Percentiles rank a stretch among this genome's conserved stretches.
Conservation (phyloP, 1,140 invertebrate species). For the Achroia grisella region DNA sequence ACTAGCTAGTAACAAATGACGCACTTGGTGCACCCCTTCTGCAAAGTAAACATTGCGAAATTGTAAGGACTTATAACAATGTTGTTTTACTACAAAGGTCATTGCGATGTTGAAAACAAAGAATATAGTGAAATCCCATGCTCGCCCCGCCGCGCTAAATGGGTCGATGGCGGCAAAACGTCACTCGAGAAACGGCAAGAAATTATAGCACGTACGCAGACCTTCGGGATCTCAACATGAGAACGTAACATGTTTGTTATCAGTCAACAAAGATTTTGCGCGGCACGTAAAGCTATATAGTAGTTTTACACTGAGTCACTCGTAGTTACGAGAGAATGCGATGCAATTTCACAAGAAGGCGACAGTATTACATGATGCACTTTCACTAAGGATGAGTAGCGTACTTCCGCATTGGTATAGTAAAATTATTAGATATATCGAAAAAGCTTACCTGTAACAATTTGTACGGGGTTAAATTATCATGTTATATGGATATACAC, state of each 20-base stretch:
- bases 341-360: conserved; percentile 68
- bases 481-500: conserved; percentile 69
- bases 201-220: conserved; percentile 15
- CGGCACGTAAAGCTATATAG: conserved; percentile 18
- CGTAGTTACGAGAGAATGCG: conserved; percentile 34
- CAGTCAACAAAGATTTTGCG: conserved; percentile 23
- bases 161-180: conserved; percentile 72
- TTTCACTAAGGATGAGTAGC: conserved; percentile 58
- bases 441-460: conserved; percentile 57
- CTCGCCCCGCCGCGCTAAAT: conserved; percentile 60
- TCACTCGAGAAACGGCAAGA: conserved; percentile 45
- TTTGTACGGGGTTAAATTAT: conserved; percentile 63
- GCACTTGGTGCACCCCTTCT: conserved; percentile 67
- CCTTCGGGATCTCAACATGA: background rate
- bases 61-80: conserved; percentile 28
- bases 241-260: conserved; percentile 5
- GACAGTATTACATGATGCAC: conserved; percentile 70
- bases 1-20: conserved; percentile 61
- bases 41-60: conserved; percentile 40
- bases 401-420: conserved; percentile 40
- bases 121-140: conserved; percentile 49
- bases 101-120: conserved; percentile 52
- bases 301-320: conserved; percentile 34
- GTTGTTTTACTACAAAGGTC: conserved; percentile 48
- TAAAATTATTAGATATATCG: conserved; percentile 26